Base-by-base conservation (phyloP, 2,113 vertebrate genomes). In the Corythornis vintsioides region DNA sequence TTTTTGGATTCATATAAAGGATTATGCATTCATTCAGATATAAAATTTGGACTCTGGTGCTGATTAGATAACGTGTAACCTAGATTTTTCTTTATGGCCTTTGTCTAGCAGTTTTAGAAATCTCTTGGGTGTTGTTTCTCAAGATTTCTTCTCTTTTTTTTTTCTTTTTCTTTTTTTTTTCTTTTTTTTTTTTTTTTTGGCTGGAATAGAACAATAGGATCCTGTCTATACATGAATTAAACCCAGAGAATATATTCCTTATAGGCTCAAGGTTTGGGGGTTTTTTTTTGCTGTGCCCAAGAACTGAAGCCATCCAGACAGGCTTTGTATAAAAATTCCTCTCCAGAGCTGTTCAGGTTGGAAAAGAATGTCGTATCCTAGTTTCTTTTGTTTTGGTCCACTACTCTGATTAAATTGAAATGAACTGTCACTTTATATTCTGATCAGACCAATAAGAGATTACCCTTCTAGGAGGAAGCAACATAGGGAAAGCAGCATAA, bases 341-440 rank as follows among this genome's bases (percentile, higher is more conserved):
- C 48, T 24, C 24, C 48, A 50, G 22, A 50, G 48, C 48, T 50
- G 48, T 50, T 50, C 48, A 50, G 22, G 48, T 50, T 50, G 48
- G 48, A 50, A 50, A 50, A 50, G 21, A 50, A 50, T 29, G 18
- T 33, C 5, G 2, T 16, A 61, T 38, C 38, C 13, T 65, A 55
- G 10, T 71, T 69, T 48, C 52, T 81, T 74, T 45, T 76, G 28
- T 9, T 94, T 93, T 90, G 42, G 47, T 91, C 17, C 56, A 40
- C 33, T 59, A 67, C 12, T 57, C 59, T 88, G 72, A 90, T 88
- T 76, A 83, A 80, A 77, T 33, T 65, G 77, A 92, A 92, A 73
- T 79, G 28, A 88, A 38, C 55, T 85, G 82, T 47, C 89, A 85
- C 60, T 92, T 93, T 57, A 11, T 60, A 94, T 92, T 94, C 76